Base-by-base conservation (phyloP, 1,140 invertebrate genomes). In the Oncopodura yosiiana region DNA sequence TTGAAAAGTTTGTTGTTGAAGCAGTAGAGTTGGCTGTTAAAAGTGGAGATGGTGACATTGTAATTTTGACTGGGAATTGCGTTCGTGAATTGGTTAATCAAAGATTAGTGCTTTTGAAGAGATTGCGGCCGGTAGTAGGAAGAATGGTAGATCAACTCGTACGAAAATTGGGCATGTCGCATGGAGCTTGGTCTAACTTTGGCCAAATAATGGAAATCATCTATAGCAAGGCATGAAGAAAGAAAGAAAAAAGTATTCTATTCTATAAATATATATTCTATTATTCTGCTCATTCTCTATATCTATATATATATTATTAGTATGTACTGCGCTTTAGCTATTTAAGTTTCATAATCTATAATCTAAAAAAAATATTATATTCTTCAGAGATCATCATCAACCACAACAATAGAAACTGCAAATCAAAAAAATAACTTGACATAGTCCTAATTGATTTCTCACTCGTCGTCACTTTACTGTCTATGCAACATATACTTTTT, bases 181-280 rank as follows among this genome's bases (percentile, higher is more conserved):
- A n/a, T 19, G 36, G 37, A 6, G 24, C 21, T n/a, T 49, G 48
- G 48, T 29, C 9, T 9, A 48, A 5, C 11, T 29, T 18, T 48
- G 45, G 45, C 12, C 16, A 14, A 18, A 48, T 32, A 11, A 30
- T 9, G 45, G 45, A 30, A 32, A 30, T 18, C n/a, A n/a, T n/a
- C n/a, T n/a, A n/a, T n/a, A n/a, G n/a, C n/a, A n/a, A n/a, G 23
- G 29, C 9, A 48, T 48, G 45, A 16, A 29, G 29, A 48, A 48
- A 29, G 3, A 11, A 11, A 14, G 29, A 9, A 16, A n/a, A n/a
- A 12, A 39, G 5, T 39, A 9, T 11, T 39, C 18, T 39, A 39
- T 11, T 39, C 6, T 19, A 6, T 6, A n/a, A n/a, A 16, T 9
- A 39, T 9, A 11, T 39, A 6, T 16, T 11, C 6, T 16, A n/a